phyloP scores from a whole-genome alignment of 2,113 vertebrate species.

The Apeltes quadracus region DNA sequence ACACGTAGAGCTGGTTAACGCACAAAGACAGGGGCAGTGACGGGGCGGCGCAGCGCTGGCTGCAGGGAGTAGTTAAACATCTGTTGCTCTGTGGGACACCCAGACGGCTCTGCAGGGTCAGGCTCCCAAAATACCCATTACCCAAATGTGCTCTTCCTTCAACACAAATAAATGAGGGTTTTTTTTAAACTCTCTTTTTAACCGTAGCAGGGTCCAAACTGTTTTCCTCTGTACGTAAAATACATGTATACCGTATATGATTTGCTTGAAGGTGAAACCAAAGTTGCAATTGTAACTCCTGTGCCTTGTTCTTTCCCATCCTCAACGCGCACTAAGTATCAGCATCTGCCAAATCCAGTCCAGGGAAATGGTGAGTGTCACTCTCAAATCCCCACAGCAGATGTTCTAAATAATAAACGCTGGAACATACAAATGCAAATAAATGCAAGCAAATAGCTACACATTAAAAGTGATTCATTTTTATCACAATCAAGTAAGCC shows the following conservation, averaged over 20 bases:
- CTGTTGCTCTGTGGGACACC: conserved; percentile 74
- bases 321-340: not conserved
- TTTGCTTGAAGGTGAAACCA: not conserved
- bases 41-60: conserved; percentile 43
- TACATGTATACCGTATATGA: not conserved
- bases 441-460: not conserved
- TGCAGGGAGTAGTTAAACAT: conserved; percentile 74
- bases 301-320: not conserved
- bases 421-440: not conserved
- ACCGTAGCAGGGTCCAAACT: not conserved
- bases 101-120: conserved; percentile 55
- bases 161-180: conserved; percentile 7
- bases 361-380: too few relatives aligned
- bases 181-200: not conserved
- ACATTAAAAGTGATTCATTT: not conserved
- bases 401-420: not conserved
- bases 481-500: not conserved
- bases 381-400: not conserved
- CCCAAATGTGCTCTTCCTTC: conserved; percentile 15
- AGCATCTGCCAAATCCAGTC: not conserved
- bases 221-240: not conserved
- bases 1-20: conserved; percentile 73
- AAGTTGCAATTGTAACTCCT: not conserved
- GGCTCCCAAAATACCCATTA: conserved; percentile 32
- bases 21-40: conserved; percentile 64